Evolutionary conservation across 2,797 vertebrate genomes (phyloP), one percentile per base, ranked within the genome.

Genomic region (Cryptoprocta ferox): DNA sequence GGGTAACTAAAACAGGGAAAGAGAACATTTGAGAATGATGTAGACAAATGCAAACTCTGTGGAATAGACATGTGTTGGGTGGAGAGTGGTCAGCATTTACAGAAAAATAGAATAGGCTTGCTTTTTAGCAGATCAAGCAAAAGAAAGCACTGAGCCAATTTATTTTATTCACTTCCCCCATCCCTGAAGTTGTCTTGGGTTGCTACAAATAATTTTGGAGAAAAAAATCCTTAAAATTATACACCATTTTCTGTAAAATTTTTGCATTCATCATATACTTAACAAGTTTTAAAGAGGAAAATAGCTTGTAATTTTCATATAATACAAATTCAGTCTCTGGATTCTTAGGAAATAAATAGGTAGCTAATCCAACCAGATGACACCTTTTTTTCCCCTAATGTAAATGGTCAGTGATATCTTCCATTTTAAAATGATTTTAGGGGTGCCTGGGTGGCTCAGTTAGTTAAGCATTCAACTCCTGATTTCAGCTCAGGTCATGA

Each of bases 1-100:
- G 92, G 87, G 95, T 92, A 98, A 97, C 85, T 89, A 94, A 96
- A 96, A 82, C 96, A 85, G 56, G n/a, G 50, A 93, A 90, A 68
- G 39, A 39, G 42, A 28, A 21, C 16, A 35, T 76, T 39, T 63
- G 71, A 66, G 21, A 84, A n/a, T 56, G 66, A 95, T 19, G 21
- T 63, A 56, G 68, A 92, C 13, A 30, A 45, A 90, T 30, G 37
- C 42, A 80, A 75, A 79, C 61, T 35, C 3, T 11, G 8, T n/a
- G 28, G 19, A 39, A 53, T 68, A 89, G 37, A n/a, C 45, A 56
- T 0, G 3, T 50, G 5, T 45, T 80, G 8, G 11, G 6, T 15
- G 0, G 13, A 16, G 1, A 80, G 32, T 53, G 10, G 35, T 19
- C 37, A 73, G 42, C 89, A 76, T 24, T 71, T 91, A 66, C 30